Conservation (phyloP, 2,113 vertebrate species). For the Malurus melanocephalus region DNA sequence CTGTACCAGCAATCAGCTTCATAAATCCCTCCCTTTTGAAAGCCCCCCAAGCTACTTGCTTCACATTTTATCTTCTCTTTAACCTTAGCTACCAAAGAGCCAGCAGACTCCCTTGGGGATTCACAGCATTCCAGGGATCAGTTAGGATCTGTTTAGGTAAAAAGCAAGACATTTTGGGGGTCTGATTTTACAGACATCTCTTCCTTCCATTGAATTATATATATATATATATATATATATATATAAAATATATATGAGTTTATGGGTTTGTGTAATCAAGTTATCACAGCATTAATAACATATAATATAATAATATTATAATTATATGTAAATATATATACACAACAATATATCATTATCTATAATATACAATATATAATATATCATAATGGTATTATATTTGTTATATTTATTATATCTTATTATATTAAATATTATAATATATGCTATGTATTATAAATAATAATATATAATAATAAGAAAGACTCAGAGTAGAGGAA, state of each 20-base stretch:
- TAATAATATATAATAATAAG: background rate
- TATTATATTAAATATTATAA: too few species aligned
- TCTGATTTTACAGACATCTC: background rate
- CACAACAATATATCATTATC: too few species aligned
- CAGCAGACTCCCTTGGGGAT: conserved; percentile 1
- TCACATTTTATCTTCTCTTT: conserved; percentile 30
- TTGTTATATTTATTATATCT: too few species aligned
- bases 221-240: background rate
- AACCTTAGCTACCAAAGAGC: background rate
- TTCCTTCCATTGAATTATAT: background rate
- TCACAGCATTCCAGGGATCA: background rate
- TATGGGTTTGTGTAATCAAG: background rate
- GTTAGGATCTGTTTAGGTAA: background rate
- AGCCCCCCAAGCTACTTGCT: background rate
- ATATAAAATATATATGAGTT: background rate
- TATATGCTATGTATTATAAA: too few species aligned
- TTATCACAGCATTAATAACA: background rate
- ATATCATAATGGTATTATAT: too few species aligned
- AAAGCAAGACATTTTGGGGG: background rate
- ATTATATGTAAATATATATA: too few species aligned
- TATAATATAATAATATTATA: too few species aligned
- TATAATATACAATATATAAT: too few species aligned
- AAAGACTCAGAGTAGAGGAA: background rate
- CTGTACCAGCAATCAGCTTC: conserved; percentile 42
- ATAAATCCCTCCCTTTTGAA: conserved; percentile 20